Base-by-base conservation (phyloP, 2,797 vertebrate genomes). In the Cyclopterus lumpus region DNA sequence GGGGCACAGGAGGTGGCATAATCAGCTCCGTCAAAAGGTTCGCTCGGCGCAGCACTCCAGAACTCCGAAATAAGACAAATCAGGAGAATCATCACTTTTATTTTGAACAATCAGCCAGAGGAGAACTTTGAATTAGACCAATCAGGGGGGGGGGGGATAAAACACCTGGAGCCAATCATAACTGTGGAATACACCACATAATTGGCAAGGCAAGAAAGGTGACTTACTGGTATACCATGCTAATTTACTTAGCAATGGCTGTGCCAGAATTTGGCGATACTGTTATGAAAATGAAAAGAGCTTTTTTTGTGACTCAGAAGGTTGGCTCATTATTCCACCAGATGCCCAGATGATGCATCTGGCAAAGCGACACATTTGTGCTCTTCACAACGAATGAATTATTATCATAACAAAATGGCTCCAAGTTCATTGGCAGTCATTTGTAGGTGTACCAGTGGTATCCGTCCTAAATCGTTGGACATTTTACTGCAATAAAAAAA, bases 111-210 rank as follows among this genome's bases (percentile, higher is more conserved):
- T 92, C 91, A 88, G 85, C 70, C 65, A 2, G 59, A 62, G 79
- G 65, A 62, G 82, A 82, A 65, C 73, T 80, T 71, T 82, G 73
- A 87, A 76, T 83, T 76, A 75, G 40, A 83, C 80, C 85, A 86
- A 88, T 90, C 75, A 82, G 76, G 48, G 61, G 68, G 82, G 79
- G 74, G 48, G 61, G 68, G 82, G 79, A 82, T 69, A 74, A 84
- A 70, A 84, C 89, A 93, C 81, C 88, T 86, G 84, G 44, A 91
- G 80, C 83, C 88, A 91, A 91, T 92, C 88, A 85, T 77, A 75
- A 46, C 69, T 0, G 42, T 62, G 64, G 82, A 77, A 82, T 61
- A 82, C 82, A 86, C 59, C 49, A 28, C 65, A 26, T 78, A 71
- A 86, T 89, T 81, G 73, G 67, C 53, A 63, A 28, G 68, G 58